Base-by-base conservation (phyloP, 2,797 vertebrate species). In the Coranthus polyacanthus region DNA sequence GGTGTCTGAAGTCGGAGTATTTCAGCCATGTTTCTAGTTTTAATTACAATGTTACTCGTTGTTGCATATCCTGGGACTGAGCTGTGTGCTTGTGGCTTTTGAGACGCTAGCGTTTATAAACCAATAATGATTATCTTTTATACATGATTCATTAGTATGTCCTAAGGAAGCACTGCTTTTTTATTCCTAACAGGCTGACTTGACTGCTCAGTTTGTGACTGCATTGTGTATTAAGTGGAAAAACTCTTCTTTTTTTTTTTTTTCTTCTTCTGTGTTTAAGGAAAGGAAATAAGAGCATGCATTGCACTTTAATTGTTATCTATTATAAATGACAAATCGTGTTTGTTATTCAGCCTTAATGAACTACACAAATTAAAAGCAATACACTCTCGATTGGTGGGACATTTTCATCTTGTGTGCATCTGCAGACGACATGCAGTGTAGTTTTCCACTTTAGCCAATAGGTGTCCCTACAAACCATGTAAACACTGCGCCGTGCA, bases 381-480 rank as follows among this genome's bases (percentile, higher is more conserved):
- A 78, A 66, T 63, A 55, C 57, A 58, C 32, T 78, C 68, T 68
- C 61, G 65, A 72, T 63, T 72, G 56, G 39, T 80, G 68, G 68
- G 79, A 79, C 60, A 16, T 75, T 79, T 79, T 68, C 46, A 80
- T 77, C 58, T 68, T 5, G 17, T 47, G 32, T 64, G 42, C 24
- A 12, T 75, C 22, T 60, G 45, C 29, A 71, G 36, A 20, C 12
- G 43, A 6, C 43, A 46, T 8, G 6, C 6, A 5, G 17, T 96
- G 97, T 86, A 97, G 85, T 96, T 90, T 87, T 68, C 70, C 74
- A 41, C 0, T 37, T 16, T 74, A 80, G 91, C 96, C 97, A 95
- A 96, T 94, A 98, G 97, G 93, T 96, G 98, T 94, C 96, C 91
- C 94, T 96, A 93, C 94, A 98, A 96, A 95, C 97, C 97, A 95